These are phyloP conservation scores for Echiichthys vipera DNA, from an alignment of 2,797 vertebrate genomes.

Conservation along the genomic window DNA sequence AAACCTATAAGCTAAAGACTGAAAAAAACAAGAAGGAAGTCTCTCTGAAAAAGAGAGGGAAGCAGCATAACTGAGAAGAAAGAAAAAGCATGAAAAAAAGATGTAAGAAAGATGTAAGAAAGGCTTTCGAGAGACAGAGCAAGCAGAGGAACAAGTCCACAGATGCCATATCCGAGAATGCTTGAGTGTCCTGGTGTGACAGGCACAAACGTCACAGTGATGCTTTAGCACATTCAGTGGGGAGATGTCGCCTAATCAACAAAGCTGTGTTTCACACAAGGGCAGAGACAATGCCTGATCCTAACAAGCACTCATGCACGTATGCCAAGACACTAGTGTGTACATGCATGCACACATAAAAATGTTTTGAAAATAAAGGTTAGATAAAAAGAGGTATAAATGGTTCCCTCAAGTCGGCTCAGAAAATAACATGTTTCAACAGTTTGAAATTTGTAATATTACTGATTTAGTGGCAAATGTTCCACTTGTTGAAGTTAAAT, in stretches of 20 bases:
- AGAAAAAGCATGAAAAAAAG: background rate
- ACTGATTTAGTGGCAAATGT: slow-evolving; percentile 6
- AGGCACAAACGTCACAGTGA: slow-evolving; percentile 70
- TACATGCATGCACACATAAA: background rate
- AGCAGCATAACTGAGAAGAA: background rate
- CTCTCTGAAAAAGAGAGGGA: background rate
- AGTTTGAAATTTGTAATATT: background rate
- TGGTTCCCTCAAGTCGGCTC: background rate
- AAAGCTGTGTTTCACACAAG: slow-evolving; percentile 72
- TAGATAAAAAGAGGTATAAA: background rate
- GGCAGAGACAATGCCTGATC: slow-evolving; percentile 55
- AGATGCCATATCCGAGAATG: slow-evolving; percentile 46
- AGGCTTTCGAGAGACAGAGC: slow-evolving; percentile 9
- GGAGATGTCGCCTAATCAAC: slow-evolving; percentile 76
- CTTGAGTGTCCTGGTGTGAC: slow-evolving; percentile 65
- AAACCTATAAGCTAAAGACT: background rate
- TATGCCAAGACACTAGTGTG: slow-evolving; percentile 1
- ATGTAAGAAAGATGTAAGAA: background rate
- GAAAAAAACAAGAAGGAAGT: too few species aligned
- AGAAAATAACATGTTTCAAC: background rate
- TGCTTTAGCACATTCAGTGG: slow-evolving; percentile 56
- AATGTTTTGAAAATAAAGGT: background rate
- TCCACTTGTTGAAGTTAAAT: slow-evolving; percentile 8
- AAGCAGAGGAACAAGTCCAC: slow-evolving; percentile 36
- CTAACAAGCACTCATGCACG: slow-evolving; percentile 11